These are phyloP conservation scores for Sebastolobus alascanus DNA, from an alignment of 2,797 vertebrate genomes.

Conservation along the genomic window DNA sequence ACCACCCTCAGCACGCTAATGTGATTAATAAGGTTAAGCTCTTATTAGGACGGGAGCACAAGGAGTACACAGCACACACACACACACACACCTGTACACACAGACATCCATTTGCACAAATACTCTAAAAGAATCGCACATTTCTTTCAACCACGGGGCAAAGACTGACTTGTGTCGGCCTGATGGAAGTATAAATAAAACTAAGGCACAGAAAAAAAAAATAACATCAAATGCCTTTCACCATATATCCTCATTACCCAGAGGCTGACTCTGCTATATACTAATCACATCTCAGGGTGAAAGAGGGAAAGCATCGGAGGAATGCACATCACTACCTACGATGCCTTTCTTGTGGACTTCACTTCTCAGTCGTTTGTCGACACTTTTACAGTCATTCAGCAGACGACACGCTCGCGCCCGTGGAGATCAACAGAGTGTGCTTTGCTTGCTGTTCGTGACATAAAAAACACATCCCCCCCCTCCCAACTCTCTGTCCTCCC, in stretches of 20 bases:
- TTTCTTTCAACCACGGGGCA: constrained; percentile 35
- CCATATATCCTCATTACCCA: constrained; percentile 68
- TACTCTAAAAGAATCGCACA: constrained; percentile 6
- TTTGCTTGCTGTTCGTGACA: constrained; percentile 26
- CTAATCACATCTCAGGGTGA: constrained; percentile 56
- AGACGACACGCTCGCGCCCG: constrained; percentile 19
- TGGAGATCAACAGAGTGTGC: constrained; percentile 28
- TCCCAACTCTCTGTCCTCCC: not conserved
- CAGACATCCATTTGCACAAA: constrained; percentile 14
- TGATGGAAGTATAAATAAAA: constrained; percentile 53
- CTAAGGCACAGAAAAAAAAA: constrained; percentile 47
- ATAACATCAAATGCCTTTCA: constrained; percentile 52
- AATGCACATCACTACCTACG: constrained; percentile 34
- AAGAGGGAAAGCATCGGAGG: constrained; percentile 31
- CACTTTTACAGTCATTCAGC: constrained; percentile 26
- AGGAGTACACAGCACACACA: constrained; percentile 35
- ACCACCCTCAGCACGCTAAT: constrained; percentile 74
- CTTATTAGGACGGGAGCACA: constrained; percentile 72
- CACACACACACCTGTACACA: constrained; percentile 32
- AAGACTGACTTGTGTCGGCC: constrained; percentile 44
- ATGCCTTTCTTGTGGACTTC: constrained; percentile 5
- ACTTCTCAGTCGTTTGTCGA: constrained; percentile 23
- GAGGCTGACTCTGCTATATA: constrained; percentile 49
- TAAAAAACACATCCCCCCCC: not conserved
- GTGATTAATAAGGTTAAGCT: constrained; percentile 85